phyloP scores from a whole-genome alignment of 2,888 invertebrate species.

The Stratiomys singularior region DNA sequence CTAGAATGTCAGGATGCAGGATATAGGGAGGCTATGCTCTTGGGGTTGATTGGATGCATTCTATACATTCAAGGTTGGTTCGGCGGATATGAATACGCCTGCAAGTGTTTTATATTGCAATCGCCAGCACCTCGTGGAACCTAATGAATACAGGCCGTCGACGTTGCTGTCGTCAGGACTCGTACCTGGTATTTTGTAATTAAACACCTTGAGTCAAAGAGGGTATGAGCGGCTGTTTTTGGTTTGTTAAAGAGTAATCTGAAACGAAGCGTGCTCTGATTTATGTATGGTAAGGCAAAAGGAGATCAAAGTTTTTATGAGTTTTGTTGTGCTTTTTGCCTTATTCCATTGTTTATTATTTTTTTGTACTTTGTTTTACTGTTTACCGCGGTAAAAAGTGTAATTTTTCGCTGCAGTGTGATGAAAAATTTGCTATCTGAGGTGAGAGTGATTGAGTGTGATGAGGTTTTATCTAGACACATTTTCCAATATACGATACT shows the following conservation, averaged over 20 bases:
- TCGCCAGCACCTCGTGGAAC: constrained; percentile 21
- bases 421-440: neutral
- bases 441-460: neutral
- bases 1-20: constrained; percentile 21
- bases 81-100: constrained; percentile 40
- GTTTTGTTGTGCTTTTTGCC: constrained; percentile 2
- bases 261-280: constrained; percentile 48
- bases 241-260: constrained; percentile 52
- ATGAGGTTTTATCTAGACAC: no score
- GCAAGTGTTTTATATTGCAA: constrained; percentile 36
- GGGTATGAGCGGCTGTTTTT: constrained; percentile 2
- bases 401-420: neutral
- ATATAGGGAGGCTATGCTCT: constrained; percentile 22
- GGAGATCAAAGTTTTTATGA: constrained; percentile 24
- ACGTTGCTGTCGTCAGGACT: constrained; percentile 23
- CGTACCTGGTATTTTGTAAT: constrained; percentile 52
- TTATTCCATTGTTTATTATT: no score
- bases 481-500: no score
- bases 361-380: no score
- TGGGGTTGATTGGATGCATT: constrained; percentile 49
- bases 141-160: constrained; percentile 46
- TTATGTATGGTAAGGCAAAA: constrained; percentile 41
- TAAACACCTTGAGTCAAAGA: constrained; percentile 49
- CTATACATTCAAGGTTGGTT: neutral
- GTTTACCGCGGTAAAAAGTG: neutral